Conservation (phyloP, 2,888 invertebrate genomes). For the Lordiphosa andalusiaca region DNA sequence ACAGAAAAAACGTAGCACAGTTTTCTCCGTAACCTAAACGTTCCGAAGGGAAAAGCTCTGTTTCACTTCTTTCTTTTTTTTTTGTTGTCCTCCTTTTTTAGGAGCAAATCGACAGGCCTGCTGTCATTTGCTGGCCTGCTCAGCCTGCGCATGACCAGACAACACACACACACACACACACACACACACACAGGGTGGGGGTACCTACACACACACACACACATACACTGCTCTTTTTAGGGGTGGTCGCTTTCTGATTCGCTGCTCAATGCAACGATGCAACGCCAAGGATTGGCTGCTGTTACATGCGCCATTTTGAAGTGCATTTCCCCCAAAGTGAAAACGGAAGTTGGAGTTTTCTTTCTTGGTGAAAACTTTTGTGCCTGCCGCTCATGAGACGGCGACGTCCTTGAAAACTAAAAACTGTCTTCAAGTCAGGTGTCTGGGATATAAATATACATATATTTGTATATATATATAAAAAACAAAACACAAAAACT, state of each 20-base stretch:
- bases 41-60: conserved; percentile 26
- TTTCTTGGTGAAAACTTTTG: background rate
- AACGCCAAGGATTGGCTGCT: conserved; percentile 53
- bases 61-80: conserved; percentile 15
- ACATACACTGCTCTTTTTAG: conserved; percentile 21
- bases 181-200: conserved; percentile 18
- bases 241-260: conserved; percentile 52
- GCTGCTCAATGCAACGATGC: conserved; percentile 57
- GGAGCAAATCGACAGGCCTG: conserved; percentile 55
- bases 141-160: conserved; percentile 66
- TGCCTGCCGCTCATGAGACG: background rate
- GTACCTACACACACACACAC: conserved; percentile 22
- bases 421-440: too few species aligned
- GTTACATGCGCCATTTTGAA: conserved; percentile 46
- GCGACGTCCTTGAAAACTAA: conserved; percentile 5
- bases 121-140: conserved; percentile 62
- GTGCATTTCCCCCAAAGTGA: conserved; percentile 9
- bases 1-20: conserved; percentile 36
- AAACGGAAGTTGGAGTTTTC: conserved; percentile 13
- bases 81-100: conserved; percentile 38
- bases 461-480: too few species aligned
- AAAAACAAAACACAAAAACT: conserved; percentile 7
- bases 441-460: too few species aligned
- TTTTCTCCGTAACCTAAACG: conserved; percentile 15
- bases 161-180: conserved; percentile 22